Evolutionary conservation across 2,888 invertebrate genomes (phyloP).

Genomic region (Metacarcinus magister): DNA sequence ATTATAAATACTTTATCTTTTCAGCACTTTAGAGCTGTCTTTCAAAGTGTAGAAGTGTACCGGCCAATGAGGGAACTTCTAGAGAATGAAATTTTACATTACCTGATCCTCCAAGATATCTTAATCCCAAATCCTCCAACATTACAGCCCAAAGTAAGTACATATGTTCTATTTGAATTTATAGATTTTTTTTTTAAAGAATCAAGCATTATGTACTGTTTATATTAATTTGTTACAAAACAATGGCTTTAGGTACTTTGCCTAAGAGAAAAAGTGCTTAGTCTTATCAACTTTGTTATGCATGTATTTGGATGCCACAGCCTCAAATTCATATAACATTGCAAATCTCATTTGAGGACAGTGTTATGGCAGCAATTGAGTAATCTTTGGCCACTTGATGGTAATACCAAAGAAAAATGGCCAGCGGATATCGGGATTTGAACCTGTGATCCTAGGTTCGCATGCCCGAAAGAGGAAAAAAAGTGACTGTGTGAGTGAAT

Average conservation of each 20-base stretch:
- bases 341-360: no score
- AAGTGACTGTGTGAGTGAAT: no score
- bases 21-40: conserved; percentile 74
- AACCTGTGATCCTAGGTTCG: no score
- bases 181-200: no score
- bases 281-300: no score
- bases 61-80: conserved; percentile 79
- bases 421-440: no score
- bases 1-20: not conserved
- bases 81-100: conserved; percentile 72
- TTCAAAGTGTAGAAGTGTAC: conserved; percentile 70
- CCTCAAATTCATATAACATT: no score
- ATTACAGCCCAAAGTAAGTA: conserved; percentile 54
- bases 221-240: not conserved
- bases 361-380: no score
- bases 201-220: not conserved
- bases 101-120: conserved; percentile 60
- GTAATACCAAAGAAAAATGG: no score
- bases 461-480: no score
- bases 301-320: no score
- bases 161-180: not conserved
- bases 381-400: no score
- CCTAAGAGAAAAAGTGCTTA: not conserved
- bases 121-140: not conserved
- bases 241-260: not conserved